Conservation (phyloP, 2,113 vertebrate species). For the Megaptera novaeangliae region DNA sequence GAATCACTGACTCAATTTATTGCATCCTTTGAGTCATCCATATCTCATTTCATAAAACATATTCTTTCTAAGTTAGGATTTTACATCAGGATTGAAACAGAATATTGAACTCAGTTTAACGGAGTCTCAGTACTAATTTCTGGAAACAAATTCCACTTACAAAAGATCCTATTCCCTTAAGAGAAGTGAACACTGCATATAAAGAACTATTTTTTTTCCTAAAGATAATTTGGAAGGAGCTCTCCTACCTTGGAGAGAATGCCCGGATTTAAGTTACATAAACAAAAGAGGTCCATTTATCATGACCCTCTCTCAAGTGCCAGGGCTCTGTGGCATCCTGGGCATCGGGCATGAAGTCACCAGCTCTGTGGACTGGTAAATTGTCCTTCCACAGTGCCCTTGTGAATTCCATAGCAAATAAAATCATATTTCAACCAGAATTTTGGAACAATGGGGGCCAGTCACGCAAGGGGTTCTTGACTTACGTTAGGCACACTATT, state of each 20-base stretch:
- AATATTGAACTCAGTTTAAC: not conserved
- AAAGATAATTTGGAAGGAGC: not conserved
- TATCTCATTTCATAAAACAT: not conserved
- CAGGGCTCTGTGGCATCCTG: not conserved
- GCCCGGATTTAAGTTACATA: not conserved
- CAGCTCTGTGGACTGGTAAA: not conserved
- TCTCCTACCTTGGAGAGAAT: not conserved
- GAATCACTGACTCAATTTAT: not conserved
- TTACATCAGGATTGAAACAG: not conserved
- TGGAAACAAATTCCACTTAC: not conserved
- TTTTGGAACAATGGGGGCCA: not conserved
- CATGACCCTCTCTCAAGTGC: not conserved
- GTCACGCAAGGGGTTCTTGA: not conserved
- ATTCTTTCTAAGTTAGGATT: not conserved
- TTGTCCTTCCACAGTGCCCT: not conserved
- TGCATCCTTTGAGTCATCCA: not conserved
- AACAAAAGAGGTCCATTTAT: constrained; percentile 39
- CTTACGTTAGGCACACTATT: not conserved
- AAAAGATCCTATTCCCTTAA: not conserved
- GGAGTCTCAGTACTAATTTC: not conserved
- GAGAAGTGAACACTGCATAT: not conserved
- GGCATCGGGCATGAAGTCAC: not conserved
- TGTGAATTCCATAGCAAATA: not conserved
- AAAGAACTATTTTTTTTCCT: not conserved
- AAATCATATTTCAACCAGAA: not conserved